phyloP scores from a whole-genome alignment of 2,888 invertebrate species.

The Diaprepes abbreviatus region DNA sequence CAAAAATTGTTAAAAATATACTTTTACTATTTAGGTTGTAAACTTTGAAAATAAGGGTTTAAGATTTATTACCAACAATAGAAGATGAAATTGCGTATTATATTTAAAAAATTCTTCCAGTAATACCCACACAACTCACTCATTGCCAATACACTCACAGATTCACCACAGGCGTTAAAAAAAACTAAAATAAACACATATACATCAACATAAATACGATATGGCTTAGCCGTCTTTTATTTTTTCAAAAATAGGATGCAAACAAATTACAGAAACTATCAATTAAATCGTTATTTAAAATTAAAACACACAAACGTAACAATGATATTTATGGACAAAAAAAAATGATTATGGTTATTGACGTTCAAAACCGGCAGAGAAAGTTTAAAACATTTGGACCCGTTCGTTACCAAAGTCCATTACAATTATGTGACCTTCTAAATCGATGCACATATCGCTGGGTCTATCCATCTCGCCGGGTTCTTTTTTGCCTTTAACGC shows the following conservation, averaged over 20 bases:
- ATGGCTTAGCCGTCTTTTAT: slow-evolving; percentile 3
- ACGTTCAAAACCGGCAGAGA: too few species aligned
- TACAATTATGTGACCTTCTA: slow-evolving; percentile 68
- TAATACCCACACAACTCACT: neutral
- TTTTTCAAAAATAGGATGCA: neutral
- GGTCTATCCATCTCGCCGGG: slow-evolving; percentile 88
- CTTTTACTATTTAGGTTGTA: too few species aligned
- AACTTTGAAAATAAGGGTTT: too few species aligned
- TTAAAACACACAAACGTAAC: too few species aligned
- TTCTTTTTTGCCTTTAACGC: slow-evolving; percentile 68
- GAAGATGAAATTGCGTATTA: too few species aligned
- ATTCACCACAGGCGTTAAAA: neutral
- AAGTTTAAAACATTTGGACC: too few species aligned
- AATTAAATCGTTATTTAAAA: too few species aligned
- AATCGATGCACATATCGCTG: slow-evolving; percentile 72
- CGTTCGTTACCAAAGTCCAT: slow-evolving; percentile 73
- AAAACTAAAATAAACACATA: neutral
- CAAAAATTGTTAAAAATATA: too few species aligned
- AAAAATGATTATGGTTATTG: too few species aligned
- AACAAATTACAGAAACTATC: too few species aligned
- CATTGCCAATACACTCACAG: neutral
- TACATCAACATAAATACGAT: slow-evolving; percentile 1
- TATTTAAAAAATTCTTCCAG: neutral
- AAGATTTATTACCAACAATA: too few species aligned
- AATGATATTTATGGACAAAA: too few species aligned